Evolutionary conservation across 2,888 invertebrate species (phyloP).

Genomic region (Pammene fasciana): DNA sequence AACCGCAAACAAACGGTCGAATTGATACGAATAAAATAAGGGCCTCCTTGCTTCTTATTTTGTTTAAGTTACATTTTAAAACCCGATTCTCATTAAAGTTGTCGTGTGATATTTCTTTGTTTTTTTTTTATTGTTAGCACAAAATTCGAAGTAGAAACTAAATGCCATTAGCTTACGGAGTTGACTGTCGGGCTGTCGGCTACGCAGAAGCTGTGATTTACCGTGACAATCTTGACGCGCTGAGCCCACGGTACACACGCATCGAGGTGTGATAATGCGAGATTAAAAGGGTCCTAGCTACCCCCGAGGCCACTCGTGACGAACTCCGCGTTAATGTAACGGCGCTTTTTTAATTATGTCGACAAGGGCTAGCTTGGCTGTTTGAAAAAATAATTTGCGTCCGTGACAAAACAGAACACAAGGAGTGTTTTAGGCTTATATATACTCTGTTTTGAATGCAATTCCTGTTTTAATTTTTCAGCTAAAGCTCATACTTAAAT

Average conservation of each 20-base stretch:
- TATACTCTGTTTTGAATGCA: background rate
- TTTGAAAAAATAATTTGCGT: slow-evolving; percentile 11
- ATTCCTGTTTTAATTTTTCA: no score
- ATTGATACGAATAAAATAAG: no score
- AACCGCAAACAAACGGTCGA: no score
- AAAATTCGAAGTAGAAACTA: background rate
- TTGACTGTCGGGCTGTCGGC: background rate
- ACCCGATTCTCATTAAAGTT: no score
- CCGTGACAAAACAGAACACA: background rate
- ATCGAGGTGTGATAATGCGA: slow-evolving; percentile 41
- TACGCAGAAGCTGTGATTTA: slow-evolving; percentile 25
- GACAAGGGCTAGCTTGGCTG: background rate
- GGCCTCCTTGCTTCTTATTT: no score
- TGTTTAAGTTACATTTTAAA: no score
- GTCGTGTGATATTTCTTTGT: no score
- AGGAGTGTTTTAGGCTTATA: background rate
- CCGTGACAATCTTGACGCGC: slow-evolving; percentile 27
- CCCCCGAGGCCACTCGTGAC: slow-evolving; percentile 23
- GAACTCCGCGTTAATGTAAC: slow-evolving; percentile 25
- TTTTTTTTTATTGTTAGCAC: no score
- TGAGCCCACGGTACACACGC: slow-evolving; percentile 29
- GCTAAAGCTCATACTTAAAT: no score
- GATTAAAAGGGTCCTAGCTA: slow-evolving; percentile 42
- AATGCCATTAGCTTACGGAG: background rate
- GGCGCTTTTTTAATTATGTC: slow-evolving; percentile 37